Evolutionary conservation across 2,113 vertebrate genomes (phyloP).

Genomic region (Rhabdornis inornatus): DNA sequence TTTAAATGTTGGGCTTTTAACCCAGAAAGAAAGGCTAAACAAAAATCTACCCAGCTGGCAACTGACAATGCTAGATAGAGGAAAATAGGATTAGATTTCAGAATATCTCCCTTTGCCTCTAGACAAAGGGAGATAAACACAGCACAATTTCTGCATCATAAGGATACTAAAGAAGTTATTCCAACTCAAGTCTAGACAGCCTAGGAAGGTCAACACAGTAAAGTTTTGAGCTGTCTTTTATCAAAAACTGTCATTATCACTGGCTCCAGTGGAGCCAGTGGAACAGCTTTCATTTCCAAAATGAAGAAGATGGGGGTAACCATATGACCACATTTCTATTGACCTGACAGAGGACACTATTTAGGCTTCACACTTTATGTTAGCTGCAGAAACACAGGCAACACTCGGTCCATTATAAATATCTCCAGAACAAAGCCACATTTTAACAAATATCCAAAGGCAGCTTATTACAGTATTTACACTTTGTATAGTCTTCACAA

Average conservation of each 20-base stretch:
- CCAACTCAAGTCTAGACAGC: not conserved
- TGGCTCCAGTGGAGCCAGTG: not conserved
- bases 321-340: not conserved
- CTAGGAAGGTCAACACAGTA: not conserved
- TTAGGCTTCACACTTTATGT: not conserved
- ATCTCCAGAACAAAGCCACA: not conserved
- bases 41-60: not conserved
- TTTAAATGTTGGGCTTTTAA: not conserved
- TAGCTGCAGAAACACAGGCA: not conserved
- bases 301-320: rapidly evolving
- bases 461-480: not conserved
- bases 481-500: not conserved
- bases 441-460: not conserved
- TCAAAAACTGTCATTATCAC: rapidly evolving
- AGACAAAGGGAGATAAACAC: not conserved
- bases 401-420: not conserved
- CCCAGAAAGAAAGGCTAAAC: not conserved
- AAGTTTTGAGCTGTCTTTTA: not conserved
- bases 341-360: not conserved
- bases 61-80: not conserved
- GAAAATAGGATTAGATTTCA: not conserved
- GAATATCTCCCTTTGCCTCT: not conserved
- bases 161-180: not conserved
- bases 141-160: not conserved
- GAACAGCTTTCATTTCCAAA: not conserved